Evolutionary conservation across 2,797 vertebrate species (phyloP).

Genomic region (Heliangelus exortis): DNA sequence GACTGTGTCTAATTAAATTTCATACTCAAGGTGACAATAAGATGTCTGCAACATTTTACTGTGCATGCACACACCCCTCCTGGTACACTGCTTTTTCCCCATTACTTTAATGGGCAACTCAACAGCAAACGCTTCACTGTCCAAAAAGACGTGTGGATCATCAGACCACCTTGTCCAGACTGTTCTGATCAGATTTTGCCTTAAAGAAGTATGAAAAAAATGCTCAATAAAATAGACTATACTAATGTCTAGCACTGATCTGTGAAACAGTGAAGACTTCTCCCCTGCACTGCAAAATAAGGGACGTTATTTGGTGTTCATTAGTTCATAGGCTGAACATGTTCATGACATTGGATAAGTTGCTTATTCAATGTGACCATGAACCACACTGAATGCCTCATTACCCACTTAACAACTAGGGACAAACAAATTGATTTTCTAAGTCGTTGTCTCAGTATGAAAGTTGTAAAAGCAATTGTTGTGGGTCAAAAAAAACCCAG

Average conservation of each 20-base stretch:
- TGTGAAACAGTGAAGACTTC: neutral
- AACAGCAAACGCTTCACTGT: neutral
- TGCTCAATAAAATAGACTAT: neutral
- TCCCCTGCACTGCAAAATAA: neutral
- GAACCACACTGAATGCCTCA: constrained; percentile 18
- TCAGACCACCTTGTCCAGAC: neutral
- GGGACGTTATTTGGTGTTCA: rapidly evolving
- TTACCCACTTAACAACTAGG: constrained; percentile 6
- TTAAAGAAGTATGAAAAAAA: neutral
- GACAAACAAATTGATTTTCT: constrained; percentile 40
- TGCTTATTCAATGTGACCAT: constrained; percentile 12
- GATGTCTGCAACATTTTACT: neutral
- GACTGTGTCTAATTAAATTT: neutral
- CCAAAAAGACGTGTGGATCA: neutral
- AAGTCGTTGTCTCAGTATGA: neutral
- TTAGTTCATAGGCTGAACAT: neutral
- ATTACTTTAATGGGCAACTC: neutral
- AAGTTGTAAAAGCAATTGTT: neutral
- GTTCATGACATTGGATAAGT: neutral
- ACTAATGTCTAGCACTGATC: neutral
- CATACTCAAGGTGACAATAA: neutral
- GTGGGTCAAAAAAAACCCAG: neutral
- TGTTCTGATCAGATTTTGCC: neutral
- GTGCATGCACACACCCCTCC: neutral
- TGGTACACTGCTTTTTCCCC: rapidly evolving